A percentile compares a stretch with the other conserved stretches of the same genome.
phyloP scores from a whole-genome alignment of 2,888 invertebrate species.

The Ophraella communa region DNA sequence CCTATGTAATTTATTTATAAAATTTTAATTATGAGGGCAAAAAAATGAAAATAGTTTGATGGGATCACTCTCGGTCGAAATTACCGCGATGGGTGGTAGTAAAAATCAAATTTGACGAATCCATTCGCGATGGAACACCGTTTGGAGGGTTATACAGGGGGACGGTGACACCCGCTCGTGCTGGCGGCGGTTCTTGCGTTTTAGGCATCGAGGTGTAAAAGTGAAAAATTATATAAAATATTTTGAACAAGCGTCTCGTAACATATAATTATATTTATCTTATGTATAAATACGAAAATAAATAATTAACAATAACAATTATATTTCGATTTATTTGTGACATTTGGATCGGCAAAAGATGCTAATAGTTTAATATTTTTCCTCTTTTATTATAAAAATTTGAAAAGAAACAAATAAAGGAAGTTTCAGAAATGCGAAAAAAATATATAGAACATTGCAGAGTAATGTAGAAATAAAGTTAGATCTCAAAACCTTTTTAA shows the following conservation, averaged over 20 bases:
- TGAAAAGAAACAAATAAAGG: no score
- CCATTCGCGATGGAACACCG: constrained; percentile 39
- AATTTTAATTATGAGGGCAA: no score
- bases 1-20: no score
- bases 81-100: no score
- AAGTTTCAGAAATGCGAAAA: no score
- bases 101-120: constrained; percentile 1
- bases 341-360: constrained; percentile 5
- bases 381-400: background rate
- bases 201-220: constrained; percentile 58
- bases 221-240: constrained; percentile 53
- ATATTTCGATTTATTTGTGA: constrained; percentile 6
- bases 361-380: background rate
- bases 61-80: no score
- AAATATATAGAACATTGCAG: no score
- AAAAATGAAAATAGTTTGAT: no score
- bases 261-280: constrained; percentile 50
- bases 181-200: constrained; percentile 40
- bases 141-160: constrained; percentile 54
- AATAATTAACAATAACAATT: constrained; percentile 57
- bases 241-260: constrained; percentile 53
- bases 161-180: constrained; percentile 39
- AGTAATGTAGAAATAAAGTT: no score
- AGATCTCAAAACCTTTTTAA: no score
- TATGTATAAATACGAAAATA: constrained; percentile 57